Base-by-base conservation (phyloP, 2,113 vertebrate species). In the Hucho hucho region DNA sequence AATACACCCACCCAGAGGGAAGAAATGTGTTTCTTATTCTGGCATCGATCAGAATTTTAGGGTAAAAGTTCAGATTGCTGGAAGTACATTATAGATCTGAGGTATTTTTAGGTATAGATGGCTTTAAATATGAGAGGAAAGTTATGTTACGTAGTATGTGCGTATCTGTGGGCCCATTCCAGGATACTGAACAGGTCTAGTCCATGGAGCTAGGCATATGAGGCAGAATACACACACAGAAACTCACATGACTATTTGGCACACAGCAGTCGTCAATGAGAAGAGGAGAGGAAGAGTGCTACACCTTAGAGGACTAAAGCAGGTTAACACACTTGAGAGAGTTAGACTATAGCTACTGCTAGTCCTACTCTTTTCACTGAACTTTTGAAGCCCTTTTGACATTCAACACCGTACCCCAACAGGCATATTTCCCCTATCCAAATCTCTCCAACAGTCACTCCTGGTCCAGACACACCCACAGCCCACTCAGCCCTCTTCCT, bases 1-100 rank as follows among this genome's bases (percentile, higher is more conserved):
- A 63, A 66, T 83, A 79, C 84, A 84, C 67, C n/a, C 25, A 68
- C 47, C 47, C 53, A 75, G 47, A 69, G 59, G 47, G 46, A 77
- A 76, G 82, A 87, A 88, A 85, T 81, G 72, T 81, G 80, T 74
- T 68, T 81, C 53, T 37, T 80, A 79, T 86, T 75, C 75, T 67
- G 53, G 53, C 53, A 56, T 56, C 53, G 20, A 56, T 18, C 20
- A 14, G 18, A 56, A 56, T 56, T 20, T 20, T 4, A 16, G 20
- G 13, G 53, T 56, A 20, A 56, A 18, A 20, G 53, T 56, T 56
- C 4, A 18, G 53, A 20, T 20, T 20, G 53, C 53, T 20, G 53
- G 53, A 20, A 56, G 18, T 56, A 20, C 53, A 20, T 16, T 56
- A 20, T 56, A 20, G 56, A 73, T 16, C 63, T n/a, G 16, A 64